A percentile compares a stretch with the other conserved stretches of the same genome.
Conservation (phyloP, 2,113 vertebrate species). For the Chionomys nivalis region DNA sequence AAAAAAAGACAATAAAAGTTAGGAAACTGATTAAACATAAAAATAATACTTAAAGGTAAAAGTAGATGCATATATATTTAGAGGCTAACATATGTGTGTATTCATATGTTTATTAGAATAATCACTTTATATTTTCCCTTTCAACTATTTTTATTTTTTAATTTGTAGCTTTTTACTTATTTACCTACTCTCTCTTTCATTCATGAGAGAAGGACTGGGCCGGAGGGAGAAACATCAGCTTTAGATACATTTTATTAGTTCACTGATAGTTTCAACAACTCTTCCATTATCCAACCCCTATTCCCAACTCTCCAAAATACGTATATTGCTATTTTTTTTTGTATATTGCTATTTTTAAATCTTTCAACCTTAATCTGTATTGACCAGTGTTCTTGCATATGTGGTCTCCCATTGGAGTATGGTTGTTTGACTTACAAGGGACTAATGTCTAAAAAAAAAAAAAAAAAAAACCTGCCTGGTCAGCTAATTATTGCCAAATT, state of each 20-base stretch:
- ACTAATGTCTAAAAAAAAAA: not conserved
- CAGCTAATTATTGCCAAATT: not conserved
- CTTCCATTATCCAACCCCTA: not conserved
- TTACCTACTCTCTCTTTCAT: not conserved
- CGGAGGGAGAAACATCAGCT: not conserved
- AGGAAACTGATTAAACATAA: too few relatives aligned
- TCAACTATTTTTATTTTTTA: not conserved
- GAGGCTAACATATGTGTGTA: not conserved
- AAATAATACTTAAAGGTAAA: not conserved
- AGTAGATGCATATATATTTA: not conserved
- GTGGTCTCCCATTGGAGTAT: not conserved
- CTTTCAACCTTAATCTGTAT: not conserved
- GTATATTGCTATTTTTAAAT: not conserved
- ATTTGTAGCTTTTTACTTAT: not conserved
- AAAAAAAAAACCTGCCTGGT: not conserved
- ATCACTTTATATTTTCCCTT: not conserved
- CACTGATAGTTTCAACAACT: not conserved
- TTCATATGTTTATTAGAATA: not conserved
- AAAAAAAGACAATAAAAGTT: too few relatives aligned
- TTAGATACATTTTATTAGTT: not conserved
- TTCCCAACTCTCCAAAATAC: not conserved
- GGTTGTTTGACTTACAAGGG: not conserved
- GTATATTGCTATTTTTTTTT: not conserved
- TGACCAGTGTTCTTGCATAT: not conserved
- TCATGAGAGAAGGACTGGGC: not conserved